A percentile compares a stretch with the other conserved stretches of the same genome.
These are phyloP conservation scores for Dasyprocta punctata DNA, from an alignment of 2,113 vertebrate genomes.

Conservation along the genomic window DNA sequence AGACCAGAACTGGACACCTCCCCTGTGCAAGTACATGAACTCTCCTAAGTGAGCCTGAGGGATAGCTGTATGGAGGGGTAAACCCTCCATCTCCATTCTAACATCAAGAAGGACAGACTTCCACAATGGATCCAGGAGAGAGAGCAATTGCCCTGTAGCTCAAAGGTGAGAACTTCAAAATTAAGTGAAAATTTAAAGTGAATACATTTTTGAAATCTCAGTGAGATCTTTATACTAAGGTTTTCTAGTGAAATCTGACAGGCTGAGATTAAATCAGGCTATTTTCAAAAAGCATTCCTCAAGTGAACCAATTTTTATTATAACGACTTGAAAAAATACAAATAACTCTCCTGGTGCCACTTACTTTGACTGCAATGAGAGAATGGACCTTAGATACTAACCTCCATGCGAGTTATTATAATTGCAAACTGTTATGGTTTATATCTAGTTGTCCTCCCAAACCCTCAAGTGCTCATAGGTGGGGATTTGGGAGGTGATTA, in stretches of 20 bases:
- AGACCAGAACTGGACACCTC: neutral
- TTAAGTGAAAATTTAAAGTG: conserved; percentile 36
- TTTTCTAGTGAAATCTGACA: conserved; percentile 3
- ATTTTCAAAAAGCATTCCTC: neutral
- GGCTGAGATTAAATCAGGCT: neutral
- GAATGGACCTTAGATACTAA: neutral
- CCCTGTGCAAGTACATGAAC: neutral
- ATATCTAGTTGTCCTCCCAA: neutral
- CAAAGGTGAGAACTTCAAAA: neutral
- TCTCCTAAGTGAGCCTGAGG: neutral
- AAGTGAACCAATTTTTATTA: neutral
- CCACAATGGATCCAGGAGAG: neutral
- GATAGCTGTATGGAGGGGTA: neutral
- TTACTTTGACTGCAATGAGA: neutral
- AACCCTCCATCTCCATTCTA: neutral
- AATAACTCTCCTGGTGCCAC: neutral
- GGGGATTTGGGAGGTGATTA: neutral
- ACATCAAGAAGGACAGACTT: neutral
- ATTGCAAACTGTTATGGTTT: neutral
- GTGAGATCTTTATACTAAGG: neutral
- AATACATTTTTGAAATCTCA: conserved; percentile 19
- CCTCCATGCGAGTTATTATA: neutral
- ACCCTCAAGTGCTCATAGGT: neutral
- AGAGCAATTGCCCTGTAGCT: neutral
- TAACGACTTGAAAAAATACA: neutral